Evolutionary conservation across 2,888 invertebrate genomes (phyloP).

Genomic region (Epistrophe eligans): DNA sequence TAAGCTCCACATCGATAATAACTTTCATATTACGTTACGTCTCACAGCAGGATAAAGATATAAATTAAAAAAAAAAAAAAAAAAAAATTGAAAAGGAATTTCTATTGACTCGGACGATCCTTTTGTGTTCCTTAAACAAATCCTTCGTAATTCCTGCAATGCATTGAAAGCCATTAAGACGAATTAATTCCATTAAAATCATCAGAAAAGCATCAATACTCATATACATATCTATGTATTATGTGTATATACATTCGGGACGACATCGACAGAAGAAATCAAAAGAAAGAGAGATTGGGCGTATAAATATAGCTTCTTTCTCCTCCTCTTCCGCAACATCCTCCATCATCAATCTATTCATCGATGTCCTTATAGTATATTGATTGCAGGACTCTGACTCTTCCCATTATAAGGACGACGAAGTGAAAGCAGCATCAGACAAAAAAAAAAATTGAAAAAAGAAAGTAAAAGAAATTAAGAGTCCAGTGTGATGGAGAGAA

Average conservation of each 20-base stretch:
- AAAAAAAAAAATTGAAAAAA: neutral
- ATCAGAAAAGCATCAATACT: conserved; percentile 60
- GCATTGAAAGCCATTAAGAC: conserved; percentile 71
- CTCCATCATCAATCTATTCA: conserved; percentile 72
- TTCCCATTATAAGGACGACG: conserved; percentile 35
- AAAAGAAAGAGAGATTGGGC: conserved; percentile 34
- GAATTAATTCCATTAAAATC: conserved; percentile 74
- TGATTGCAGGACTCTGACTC: conserved; percentile 59
- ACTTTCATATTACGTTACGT: neutral
- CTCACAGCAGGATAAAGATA: neutral
- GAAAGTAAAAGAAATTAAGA: conserved; percentile 23
- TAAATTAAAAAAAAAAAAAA: neutral
- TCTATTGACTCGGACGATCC: conserved; percentile 42
- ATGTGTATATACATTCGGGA: neutral
- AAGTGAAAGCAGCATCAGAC: conserved; percentile 3
- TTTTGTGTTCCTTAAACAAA: conserved; percentile 54
- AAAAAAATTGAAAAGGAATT: conserved; percentile 19
- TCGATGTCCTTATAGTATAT: conserved; percentile 61
- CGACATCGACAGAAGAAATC: neutral
- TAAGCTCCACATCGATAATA: conserved; percentile 47
- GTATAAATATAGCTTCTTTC: conserved; percentile 41
- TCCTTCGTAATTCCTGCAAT: conserved; percentile 58
- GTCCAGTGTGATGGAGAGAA: conserved; percentile 23
- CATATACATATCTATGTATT: neutral
- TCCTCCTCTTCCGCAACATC: too few species aligned